Base-by-base conservation (phyloP, 2,797 vertebrate species). In the Melopsittacus undulatus region DNA sequence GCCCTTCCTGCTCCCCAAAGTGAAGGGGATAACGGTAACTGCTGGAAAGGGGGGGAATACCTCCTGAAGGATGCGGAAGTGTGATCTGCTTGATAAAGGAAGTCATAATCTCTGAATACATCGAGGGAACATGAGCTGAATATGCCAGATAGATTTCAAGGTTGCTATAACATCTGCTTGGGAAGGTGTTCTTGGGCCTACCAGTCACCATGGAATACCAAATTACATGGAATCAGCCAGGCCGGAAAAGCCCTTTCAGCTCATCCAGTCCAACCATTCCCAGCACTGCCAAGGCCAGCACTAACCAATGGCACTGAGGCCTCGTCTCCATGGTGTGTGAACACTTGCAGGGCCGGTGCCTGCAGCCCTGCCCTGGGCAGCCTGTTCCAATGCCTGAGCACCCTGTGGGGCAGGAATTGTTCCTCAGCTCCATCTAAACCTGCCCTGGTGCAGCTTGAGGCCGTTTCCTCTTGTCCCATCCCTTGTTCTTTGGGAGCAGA, bases 121-220 rank as follows among this genome's bases (percentile, higher is more conserved):
- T 0, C 6, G 14, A 26, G 8, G 5, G 24, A 61, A 11, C 11
- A 1, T 0, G 3, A 83, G 15, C 13, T 51, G 7, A 26, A 48
- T 7, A 9, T n/a, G 43, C 14, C 16, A 19, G 42, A 3, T 1
- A 4, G 17, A 19, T 32, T 4, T n/a, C 4, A 4, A 38, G 38
- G 36, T 34, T 63, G 46, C 51, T 6, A 2, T 0, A 0, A 18
- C 1, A 1, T 62, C 8, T 7, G 15, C 14, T 7, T 27, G 38
- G 24, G 22, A 49, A 32, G 30, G 46, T 1, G 3, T 3, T 27
- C n/a, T 22, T 2, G n/a, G 67, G 30, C 46, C 42, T 7, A 3
- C 19, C 2, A 3, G 7, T 15, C 51, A 22, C n/a, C 29, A 4
- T n/a, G n/a, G n/a, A n/a, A n/a, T n/a, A n/a, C n/a, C n/a, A n/a